Evolutionary conservation across 2,888 invertebrate species (phyloP).

Genomic region (Ormyrus nitidulus): DNA sequence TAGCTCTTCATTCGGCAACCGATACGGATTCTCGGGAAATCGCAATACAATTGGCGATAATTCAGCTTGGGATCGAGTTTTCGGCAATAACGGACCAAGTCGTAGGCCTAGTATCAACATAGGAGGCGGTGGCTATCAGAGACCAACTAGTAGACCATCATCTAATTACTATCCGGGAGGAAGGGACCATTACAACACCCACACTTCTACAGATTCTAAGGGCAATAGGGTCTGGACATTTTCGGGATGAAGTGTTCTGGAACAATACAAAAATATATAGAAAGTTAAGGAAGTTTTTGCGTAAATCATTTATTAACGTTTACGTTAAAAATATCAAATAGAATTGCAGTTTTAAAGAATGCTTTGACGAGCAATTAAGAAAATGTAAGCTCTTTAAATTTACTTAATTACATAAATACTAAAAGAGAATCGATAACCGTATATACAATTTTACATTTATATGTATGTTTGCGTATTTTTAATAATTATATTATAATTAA

Average conservation of each 20-base stretch:
- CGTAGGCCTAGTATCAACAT: background rate
- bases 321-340: background rate
- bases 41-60: conserved; percentile 65
- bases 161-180: conserved; percentile 56
- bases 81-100: conserved; percentile 55
- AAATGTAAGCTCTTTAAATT: too few relatives aligned
- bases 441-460: too few relatives aligned
- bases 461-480: too few relatives aligned
- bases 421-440: too few relatives aligned
- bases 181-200: conserved; percentile 65
- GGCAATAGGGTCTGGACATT: conserved; percentile 72
- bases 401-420: too few relatives aligned
- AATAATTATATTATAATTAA: too few relatives aligned
- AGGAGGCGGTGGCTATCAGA: conserved; percentile 46
- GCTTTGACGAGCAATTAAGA: too few relatives aligned
- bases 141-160: conserved; percentile 57
- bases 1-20: conserved; percentile 62
- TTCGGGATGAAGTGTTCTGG: conserved; percentile 59
- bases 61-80: conserved; percentile 66
- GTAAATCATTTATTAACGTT: background rate
- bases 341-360: background rate
- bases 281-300: too few relatives aligned
- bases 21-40: conserved; percentile 62
- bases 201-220: conserved; percentile 64
- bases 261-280: too few relatives aligned